Base-by-base conservation (phyloP, 2,113 vertebrate genomes). In the Maccullochella peelii region DNA sequence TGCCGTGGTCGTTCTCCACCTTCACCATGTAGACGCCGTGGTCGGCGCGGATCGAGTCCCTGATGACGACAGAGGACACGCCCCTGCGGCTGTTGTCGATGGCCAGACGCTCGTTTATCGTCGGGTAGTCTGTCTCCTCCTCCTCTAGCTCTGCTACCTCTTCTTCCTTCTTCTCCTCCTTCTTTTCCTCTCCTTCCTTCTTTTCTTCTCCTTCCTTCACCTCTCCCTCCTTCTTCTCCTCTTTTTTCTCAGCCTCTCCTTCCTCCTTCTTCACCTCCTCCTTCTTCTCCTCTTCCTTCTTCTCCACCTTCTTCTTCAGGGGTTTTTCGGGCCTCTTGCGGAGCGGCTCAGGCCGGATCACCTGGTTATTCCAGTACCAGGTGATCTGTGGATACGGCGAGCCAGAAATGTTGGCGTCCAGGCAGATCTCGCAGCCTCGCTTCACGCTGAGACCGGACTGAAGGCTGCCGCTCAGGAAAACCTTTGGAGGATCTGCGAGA, bases 1-100 rank as follows among this genome's bases (percentile, higher is more conserved):
- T 76, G 36, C 98, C 98, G 1, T 99, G 98, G 88, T 98, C 97
- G 61, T 99, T 99, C 95, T 99, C 97, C 83, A 95, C 97, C 94
- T 97, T 99, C 89, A 99, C 97, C 75, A 96, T 97, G 92, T 96
- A 99, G 4, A 95, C 93, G 38, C 98, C 98, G 55, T 98, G 96
- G 87, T 99, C 98, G 3, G 89, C 82, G 90, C 98, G 96, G 77
- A 97, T 15, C 2, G 97, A 96, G 84, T 99, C 98, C 80, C 91
- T 96, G 84, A 99, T 27, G 12, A 95, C 85, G 14, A 98, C 55
- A 30, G 92, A 82, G 86, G 98, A 99, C 61, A 96, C 95, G 83
- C 98, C 98, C 88, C 95, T 95, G 82, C 84, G 96, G 42, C 94
- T 96, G 58, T 97, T 97, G 90, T 99, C 90, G 20, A 99, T 95